Percentiles rank a stretch among this genome's conserved stretches.
These are phyloP conservation scores for Dolichotis patagonum DNA, from an alignment of 2,113 vertebrate genomes.

Conservation along the genomic window DNA sequence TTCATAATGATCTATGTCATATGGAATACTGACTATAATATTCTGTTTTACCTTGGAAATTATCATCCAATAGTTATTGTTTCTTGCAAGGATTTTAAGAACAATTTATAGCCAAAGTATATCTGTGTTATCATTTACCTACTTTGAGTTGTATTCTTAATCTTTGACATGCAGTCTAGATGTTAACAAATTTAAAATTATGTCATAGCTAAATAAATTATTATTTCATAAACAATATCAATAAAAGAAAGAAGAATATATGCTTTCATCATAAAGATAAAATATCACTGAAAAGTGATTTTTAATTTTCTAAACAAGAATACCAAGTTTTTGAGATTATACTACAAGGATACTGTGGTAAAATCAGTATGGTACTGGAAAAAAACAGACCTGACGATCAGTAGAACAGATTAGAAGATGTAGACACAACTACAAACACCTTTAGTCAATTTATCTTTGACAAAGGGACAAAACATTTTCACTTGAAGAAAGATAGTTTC, in stretches of 20 bases:
- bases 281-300: slow-evolving; percentile 15
- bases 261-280: background rate
- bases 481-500: too few species aligned
- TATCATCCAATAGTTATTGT: background rate
- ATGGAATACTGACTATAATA: background rate
- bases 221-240: background rate
- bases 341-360: too few species aligned
- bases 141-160: background rate
- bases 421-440: too few species aligned
- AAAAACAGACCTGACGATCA: too few species aligned
- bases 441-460: too few species aligned
- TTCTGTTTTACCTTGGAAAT: background rate
- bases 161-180: slow-evolving; percentile 24
- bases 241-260: background rate
- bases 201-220: background rate
- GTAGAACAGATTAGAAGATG: too few species aligned
- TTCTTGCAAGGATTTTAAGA: slow-evolving; percentile 25
- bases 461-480: too few species aligned
- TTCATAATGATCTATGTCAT: background rate
- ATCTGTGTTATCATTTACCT: slow-evolving; percentile 27
- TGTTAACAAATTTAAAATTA: slow-evolving; percentile 24
- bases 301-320: slow-evolving; percentile 45
- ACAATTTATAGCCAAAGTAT: slow-evolving; percentile 27
- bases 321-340: background rate
- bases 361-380: too few species aligned